These are phyloP conservation scores for Poicephalus meyeri DNA, from an alignment of 2,113 vertebrate species.

Conservation along the genomic window DNA sequence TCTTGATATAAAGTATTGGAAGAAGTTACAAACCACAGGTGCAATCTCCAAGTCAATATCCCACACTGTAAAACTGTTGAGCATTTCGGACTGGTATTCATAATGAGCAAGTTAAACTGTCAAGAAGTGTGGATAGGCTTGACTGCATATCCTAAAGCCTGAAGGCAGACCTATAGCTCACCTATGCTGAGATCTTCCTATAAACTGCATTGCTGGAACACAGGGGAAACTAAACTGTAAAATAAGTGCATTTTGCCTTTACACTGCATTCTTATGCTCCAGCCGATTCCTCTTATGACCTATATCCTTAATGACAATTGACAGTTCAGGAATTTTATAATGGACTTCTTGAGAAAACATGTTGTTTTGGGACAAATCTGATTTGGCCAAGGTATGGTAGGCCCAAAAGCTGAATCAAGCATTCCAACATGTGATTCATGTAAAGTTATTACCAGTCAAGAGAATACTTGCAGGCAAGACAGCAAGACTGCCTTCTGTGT, in stretches of 20 bases:
- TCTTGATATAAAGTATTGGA: background rate
- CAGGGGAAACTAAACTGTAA: background rate
- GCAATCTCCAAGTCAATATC: background rate
- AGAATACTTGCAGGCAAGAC: background rate
- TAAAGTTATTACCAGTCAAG: background rate
- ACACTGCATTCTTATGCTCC: background rate
- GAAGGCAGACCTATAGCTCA: background rate
- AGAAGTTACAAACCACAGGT: background rate
- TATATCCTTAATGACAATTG: background rate
- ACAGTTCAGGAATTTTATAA: slow-evolving; percentile 26
- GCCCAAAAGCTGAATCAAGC: background rate
- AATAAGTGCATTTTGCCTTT: background rate
- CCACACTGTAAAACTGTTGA: background rate
- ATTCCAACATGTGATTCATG: background rate
- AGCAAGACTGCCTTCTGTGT: background rate
- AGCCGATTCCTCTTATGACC: slow-evolving; percentile 3
- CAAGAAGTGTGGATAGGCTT: background rate
- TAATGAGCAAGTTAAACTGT: background rate
- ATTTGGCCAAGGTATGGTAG: background rate
- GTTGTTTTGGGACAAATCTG: background rate
- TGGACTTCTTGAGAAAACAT: background rate
- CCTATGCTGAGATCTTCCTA: background rate
- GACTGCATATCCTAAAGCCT: background rate
- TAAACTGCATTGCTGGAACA: background rate
- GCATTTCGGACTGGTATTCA: background rate